Evolutionary conservation across 2,888 invertebrate species (phyloP), one percentile per base, ranked within the genome.

Genomic region (Nemotelus pantherinus): DNA sequence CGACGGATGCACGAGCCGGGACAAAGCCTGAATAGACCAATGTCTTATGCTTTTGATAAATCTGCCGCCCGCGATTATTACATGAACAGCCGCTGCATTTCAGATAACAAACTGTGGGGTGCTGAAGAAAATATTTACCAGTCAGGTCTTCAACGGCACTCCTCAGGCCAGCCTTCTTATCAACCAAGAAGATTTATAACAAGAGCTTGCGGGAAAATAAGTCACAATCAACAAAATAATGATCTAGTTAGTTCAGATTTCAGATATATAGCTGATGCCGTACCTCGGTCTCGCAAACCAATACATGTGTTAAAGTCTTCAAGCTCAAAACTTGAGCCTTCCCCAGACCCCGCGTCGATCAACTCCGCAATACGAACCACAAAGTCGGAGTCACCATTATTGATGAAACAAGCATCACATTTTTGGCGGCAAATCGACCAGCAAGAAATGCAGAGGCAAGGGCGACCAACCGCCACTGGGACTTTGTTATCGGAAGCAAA

Each of bases 271-370:
- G 91, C 93, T 2, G 93, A 93, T 86, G 91, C 92, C 81, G 91
- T 91, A 79, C 93, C 93, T 0, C 88, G 93, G 82, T 93, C 93
- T 79, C 87, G 93, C 63, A 90, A 92, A 83, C 93, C 93, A 50
- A 92, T 94, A 81, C 91, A 92, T 82, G 90, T 93, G 79, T 88
- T 92, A 76, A 82, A 84, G 84, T 85, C 87, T 84, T 88, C 87
- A 83, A 87, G 86, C 84, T 87, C 86, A 80, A 87, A 63, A 74
- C 41, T 48, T 39, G 55, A 41, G 43, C 43, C 64, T 39, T n/a
- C 57, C 87, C 79, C 82, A 4, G 25, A 25, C 25, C 25, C 25
- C 25, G 25, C 25, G 25, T 25, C 25, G 25, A 25, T 25, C 25
- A 84, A 79, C 88, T 88, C 82, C 86, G 81, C 76, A 77, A 79